These are phyloP conservation scores for Rhinolophus ferrumequinum DNA, from an alignment of 2,113 vertebrate genomes.

Conservation along the genomic window DNA sequence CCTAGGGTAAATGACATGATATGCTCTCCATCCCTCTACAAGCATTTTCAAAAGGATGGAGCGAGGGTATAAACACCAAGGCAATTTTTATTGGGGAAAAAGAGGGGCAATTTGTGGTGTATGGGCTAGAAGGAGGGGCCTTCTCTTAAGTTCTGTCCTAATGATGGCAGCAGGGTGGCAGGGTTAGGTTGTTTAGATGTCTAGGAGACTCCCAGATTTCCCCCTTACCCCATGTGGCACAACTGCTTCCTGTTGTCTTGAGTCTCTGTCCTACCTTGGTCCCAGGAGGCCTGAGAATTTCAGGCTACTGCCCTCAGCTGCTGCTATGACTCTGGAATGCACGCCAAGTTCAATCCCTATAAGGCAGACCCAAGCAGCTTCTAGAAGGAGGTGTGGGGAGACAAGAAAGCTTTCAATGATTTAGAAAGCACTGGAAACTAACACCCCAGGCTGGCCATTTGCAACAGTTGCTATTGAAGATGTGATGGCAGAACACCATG, in stretches of 20 bases:
- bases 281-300: neutral
- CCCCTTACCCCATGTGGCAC: neutral
- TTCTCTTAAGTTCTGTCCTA: neutral
- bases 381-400: neutral
- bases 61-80: neutral
- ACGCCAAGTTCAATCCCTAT: neutral
- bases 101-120: neutral
- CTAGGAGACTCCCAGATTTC: neutral
- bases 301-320: neutral
- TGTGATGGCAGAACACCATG: accelerated
- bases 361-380: neutral
- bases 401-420: neutral
- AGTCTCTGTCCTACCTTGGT: neutral
- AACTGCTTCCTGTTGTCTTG: neutral
- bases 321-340: neutral
- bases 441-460: neutral
- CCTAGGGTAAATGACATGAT: neutral
- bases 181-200: neutral
- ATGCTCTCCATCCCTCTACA: neutral
- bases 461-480: neutral
- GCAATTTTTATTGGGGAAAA: neutral
- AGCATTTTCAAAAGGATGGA: neutral
- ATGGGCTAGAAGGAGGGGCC: neutral
- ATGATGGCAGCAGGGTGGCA: neutral
- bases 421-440: neutral